These are phyloP conservation scores for Ceramica pisi DNA, from an alignment of 2,888 invertebrate genomes.

Conservation along the genomic window DNA sequence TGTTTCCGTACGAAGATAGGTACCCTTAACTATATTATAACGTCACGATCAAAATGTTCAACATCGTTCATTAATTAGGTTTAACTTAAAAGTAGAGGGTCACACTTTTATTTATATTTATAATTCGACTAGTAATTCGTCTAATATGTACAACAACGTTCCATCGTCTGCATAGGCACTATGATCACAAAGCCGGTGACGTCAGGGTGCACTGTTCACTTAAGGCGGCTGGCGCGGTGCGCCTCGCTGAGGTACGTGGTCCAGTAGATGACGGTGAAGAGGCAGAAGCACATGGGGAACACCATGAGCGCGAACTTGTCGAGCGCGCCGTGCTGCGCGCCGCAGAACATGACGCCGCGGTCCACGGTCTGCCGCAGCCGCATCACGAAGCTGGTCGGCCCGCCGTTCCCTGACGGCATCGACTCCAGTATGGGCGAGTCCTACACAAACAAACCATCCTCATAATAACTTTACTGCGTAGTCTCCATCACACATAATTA, in stretches of 20 bases:
- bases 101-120: slow-evolving; percentile 66
- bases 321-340: slow-evolving; percentile 91
- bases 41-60: slow-evolving; percentile 50
- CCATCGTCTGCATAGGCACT: slow-evolving; percentile 75
- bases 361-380: slow-evolving; percentile 86
- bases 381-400: slow-evolving; percentile 74
- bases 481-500: not conserved
- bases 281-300: slow-evolving; percentile 91
- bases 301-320: slow-evolving; percentile 91
- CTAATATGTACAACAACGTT: slow-evolving; percentile 83
- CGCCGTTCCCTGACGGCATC: slow-evolving; percentile 78
- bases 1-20: slow-evolving; percentile 37
- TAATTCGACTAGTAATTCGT: slow-evolving; percentile 84
- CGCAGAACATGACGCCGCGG: slow-evolving; percentile 91
- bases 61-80: slow-evolving; percentile 44
- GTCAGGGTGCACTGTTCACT: slow-evolving; percentile 60
- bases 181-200: slow-evolving; percentile 63
- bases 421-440: slow-evolving; percentile 88
- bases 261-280: slow-evolving; percentile 92
- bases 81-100: slow-evolving; percentile 56
- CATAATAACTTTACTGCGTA: slow-evolving; percentile 30
- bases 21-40: slow-evolving; percentile 53
- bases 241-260: slow-evolving; percentile 92
- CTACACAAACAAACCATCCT: slow-evolving; percentile 68
- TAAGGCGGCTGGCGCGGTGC: slow-evolving; percentile 77